Conservation (phyloP, 2,888 invertebrate species). For the Tetropium fuscum region DNA sequence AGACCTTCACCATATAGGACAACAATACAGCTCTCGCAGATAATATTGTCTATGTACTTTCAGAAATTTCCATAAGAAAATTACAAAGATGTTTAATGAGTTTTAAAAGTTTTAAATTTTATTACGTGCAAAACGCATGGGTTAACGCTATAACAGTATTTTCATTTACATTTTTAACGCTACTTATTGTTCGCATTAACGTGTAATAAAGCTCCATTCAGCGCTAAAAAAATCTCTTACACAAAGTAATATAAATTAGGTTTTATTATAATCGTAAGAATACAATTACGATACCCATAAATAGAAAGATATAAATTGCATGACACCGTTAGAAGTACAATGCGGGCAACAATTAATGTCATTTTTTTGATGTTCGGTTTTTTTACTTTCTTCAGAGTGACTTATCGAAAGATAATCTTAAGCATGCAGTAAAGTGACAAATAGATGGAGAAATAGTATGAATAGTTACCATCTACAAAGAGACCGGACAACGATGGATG, state of each 20-base stretch:
- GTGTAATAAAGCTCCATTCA: constrained; percentile 27
- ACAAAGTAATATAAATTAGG: constrained; percentile 32
- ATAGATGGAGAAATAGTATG: constrained; percentile 55
- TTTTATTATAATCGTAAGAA: constrained; percentile 36
- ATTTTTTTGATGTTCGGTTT: constrained; percentile 38
- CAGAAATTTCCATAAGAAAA: too few species aligned
- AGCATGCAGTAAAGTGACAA: constrained; percentile 56
- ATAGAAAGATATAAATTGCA: constrained; percentile 37
- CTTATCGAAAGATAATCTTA: constrained; percentile 51
- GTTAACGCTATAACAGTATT: constrained; percentile 13
- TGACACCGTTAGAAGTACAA: constrained; percentile 34
- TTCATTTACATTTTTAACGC: constrained; percentile 17
- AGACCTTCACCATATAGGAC: too few species aligned
- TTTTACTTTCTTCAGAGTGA: constrained; percentile 27
- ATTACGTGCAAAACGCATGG: too few species aligned
- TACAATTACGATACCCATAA: constrained; percentile 40
- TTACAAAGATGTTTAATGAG: too few species aligned
- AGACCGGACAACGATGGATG: constrained; percentile 55
- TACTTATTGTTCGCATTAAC: constrained; percentile 24
- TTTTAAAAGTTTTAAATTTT: too few species aligned
- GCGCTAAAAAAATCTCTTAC: constrained; percentile 27
- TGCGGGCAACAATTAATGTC: constrained; percentile 36
- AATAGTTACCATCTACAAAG: constrained; percentile 56
- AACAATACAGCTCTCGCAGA: too few species aligned
- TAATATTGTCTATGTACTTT: too few species aligned